Percentiles rank a stretch among this genome's conserved stretches.
Evolutionary conservation across 2,113 vertebrate species (phyloP).

Genomic region (Phodopus roborovskii): DNA sequence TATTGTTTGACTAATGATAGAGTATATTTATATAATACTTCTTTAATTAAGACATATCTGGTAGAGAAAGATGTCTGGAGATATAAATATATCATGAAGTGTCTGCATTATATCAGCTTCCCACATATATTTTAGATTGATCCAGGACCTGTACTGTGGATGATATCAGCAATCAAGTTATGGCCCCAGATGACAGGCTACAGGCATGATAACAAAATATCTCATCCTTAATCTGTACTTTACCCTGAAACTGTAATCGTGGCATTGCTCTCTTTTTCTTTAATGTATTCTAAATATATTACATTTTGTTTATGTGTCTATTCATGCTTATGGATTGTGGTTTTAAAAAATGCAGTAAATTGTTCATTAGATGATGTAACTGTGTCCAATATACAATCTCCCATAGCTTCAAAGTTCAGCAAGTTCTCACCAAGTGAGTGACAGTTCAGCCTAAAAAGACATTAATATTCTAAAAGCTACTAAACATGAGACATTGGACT

Average conservation of each 20-base stretch:
- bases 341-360: not conserved
- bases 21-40: not conserved
- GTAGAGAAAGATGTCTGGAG: not conserved
- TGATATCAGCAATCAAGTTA: not conserved
- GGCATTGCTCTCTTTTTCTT: not conserved
- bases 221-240: not conserved
- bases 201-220: not conserved
- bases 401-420: not conserved
- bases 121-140: not conserved
- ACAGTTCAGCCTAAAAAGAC: not conserved
- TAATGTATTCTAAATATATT: conserved; percentile 6
- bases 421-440: not conserved
- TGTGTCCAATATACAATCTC: not conserved
- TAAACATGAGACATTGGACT: not conserved
- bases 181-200: too few species aligned
- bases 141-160: rapidly evolving
- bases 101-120: not conserved
- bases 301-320: not conserved
- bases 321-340: not conserved
- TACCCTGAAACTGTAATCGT: not conserved
- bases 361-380: not conserved
- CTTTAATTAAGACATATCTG: not conserved
- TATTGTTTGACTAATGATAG: not conserved
- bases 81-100: not conserved
- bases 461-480: not conserved